These are phyloP conservation scores for Linyphia triangularis DNA, from an alignment of 2,888 invertebrate genomes.

Conservation along the genomic window DNA sequence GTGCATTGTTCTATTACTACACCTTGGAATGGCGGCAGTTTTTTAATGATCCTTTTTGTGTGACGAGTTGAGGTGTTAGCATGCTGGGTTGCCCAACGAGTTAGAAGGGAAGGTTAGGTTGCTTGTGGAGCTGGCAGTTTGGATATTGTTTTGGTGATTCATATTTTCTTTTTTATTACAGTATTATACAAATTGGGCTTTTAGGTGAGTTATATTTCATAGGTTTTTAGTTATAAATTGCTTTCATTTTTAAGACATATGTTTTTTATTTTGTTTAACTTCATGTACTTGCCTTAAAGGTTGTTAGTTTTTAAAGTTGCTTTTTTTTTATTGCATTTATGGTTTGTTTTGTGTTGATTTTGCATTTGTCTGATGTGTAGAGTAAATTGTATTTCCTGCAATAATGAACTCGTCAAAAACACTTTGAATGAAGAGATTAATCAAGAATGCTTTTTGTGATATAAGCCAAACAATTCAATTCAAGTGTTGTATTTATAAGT, in stretches of 20 bases:
- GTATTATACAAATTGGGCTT: background rate
- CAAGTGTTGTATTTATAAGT: background rate
- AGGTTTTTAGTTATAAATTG: background rate
- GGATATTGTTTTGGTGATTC: background rate
- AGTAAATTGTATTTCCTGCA: background rate
- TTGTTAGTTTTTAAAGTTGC: background rate
- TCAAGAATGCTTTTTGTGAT: too few relatives aligned
- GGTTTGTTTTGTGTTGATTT: background rate
- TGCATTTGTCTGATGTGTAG: background rate
- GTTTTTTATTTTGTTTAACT: too few relatives aligned
- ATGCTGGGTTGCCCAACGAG: conserved; percentile 71
- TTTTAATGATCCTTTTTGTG: conserved; percentile 62
- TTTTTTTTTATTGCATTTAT: background rate
- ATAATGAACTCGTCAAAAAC: too few relatives aligned
- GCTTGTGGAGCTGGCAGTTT: conserved; percentile 45
- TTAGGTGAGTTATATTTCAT: background rate
- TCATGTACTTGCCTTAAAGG: too few relatives aligned
- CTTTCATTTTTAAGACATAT: too few relatives aligned
- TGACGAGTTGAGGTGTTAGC: conserved; percentile 59
- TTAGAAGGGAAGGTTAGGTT: conserved; percentile 14
- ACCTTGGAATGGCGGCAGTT: conserved; percentile 63
- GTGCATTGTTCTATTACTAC: conserved; percentile 73
- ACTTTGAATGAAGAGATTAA: too few relatives aligned
- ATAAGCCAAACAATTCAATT: too few relatives aligned
- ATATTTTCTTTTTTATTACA: background rate